A percentile compares a stretch with the other conserved stretches of the same genome.
phyloP scores from a whole-genome alignment of 2,888 invertebrate species.

The Lumbricus terrestris region DNA sequence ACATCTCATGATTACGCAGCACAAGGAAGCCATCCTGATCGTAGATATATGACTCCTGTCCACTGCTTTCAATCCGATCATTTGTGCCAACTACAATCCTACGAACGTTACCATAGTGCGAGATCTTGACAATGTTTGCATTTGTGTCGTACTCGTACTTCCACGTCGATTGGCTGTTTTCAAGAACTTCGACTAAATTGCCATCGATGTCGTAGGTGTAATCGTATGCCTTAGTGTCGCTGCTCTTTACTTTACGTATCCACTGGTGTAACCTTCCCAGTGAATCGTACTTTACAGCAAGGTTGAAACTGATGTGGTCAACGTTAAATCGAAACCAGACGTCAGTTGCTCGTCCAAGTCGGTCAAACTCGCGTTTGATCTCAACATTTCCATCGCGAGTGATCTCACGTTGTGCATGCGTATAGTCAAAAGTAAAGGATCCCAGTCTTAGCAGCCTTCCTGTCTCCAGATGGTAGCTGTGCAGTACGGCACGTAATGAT shows the following conservation, averaged over 20 bases:
- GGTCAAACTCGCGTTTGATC: constrained; percentile 49
- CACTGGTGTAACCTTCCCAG: constrained; percentile 55
- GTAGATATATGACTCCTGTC: constrained; percentile 89
- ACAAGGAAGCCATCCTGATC: constrained; percentile 86
- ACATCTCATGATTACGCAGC: constrained; percentile 87
- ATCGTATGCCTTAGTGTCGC: constrained; percentile 72
- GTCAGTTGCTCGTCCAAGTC: constrained; percentile 48
- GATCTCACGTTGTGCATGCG: constrained; percentile 45
- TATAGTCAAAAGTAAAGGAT: constrained; percentile 48
- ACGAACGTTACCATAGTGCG: constrained; percentile 81
- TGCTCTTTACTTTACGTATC: constrained; percentile 81
- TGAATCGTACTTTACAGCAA: constrained; percentile 55
- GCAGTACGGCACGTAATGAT: constrained; percentile 51
- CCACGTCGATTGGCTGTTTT: constrained; percentile 51
- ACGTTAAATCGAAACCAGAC: constrained; percentile 50
- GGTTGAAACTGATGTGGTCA: constrained; percentile 46
- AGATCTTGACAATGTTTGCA: constrained; percentile 74
- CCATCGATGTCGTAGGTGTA: constrained; percentile 95
- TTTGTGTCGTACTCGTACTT: constrained; percentile 54
- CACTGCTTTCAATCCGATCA: constrained; percentile 87
- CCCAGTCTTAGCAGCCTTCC: constrained; percentile 70
- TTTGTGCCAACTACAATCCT: constrained; percentile 87
- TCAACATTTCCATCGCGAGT: constrained; percentile 48
- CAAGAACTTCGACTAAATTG: constrained; percentile 78
- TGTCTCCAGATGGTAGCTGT: constrained; percentile 64